Conservation (phyloP, 2,113 vertebrate species). For the Pseudopipra pipra region DNA sequence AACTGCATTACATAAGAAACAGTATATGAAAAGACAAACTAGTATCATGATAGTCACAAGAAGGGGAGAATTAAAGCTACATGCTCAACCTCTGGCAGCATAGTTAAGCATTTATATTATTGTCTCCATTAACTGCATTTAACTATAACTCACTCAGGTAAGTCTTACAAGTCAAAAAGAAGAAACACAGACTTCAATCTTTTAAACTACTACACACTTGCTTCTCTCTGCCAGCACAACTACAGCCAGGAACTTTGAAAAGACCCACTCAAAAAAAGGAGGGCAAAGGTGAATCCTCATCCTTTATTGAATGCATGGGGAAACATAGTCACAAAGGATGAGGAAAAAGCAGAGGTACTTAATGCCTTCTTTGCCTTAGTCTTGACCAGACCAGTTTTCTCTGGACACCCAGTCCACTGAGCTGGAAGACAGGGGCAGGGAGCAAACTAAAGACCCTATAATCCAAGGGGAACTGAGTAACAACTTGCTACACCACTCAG, state of each 20-base stretch:
- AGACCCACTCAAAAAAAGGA: neutral
- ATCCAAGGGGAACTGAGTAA: neutral
- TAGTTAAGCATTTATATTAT: neutral
- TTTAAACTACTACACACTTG: neutral
- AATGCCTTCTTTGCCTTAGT: neutral
- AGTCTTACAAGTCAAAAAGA: neutral
- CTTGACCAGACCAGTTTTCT: neutral
- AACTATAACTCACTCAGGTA: neutral
- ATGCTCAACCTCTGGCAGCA: neutral
- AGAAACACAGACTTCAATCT: neutral
- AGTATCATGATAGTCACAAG: neutral
- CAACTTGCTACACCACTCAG: neutral
- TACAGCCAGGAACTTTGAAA: neutral
- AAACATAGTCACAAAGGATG: neutral
- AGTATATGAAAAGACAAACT: neutral
- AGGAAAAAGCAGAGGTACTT: neutral
- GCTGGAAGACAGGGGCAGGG: neutral
- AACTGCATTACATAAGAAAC: neutral
- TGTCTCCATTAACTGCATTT: neutral
- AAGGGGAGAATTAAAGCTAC: neutral
- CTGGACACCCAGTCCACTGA: neutral
- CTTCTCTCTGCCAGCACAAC: neutral
- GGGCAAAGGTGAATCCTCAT: neutral
- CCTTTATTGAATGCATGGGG: neutral
- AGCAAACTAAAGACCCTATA: neutral